Evolutionary conservation across 2,113 vertebrate genomes (phyloP).

Genomic region (Misgurnus mizolepis): DNA sequence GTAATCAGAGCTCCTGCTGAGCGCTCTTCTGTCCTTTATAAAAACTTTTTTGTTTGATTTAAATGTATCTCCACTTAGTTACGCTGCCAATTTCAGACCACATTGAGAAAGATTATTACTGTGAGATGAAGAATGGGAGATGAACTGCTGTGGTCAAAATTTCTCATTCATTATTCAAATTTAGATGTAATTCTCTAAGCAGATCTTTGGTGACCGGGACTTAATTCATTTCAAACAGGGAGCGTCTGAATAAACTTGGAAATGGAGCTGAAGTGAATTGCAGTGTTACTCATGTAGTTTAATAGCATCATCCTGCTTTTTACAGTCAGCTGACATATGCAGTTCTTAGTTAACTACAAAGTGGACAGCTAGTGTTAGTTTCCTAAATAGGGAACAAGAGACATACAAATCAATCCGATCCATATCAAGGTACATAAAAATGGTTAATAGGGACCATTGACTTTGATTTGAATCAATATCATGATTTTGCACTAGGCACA

Average conservation of each 20-base stretch:
- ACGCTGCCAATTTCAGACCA: not conserved
- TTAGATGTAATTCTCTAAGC: slow-evolving; percentile 9
- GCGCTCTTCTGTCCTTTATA: not conserved
- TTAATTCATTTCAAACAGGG: slow-evolving; percentile 20
- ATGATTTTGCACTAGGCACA: too few relatives aligned
- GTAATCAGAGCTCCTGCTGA: not conserved
- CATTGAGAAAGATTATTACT: slow-evolving; percentile 11
- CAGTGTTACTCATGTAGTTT: too few relatives aligned
- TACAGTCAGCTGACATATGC: not conserved
- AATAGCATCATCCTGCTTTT: not conserved
- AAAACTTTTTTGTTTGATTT: slow-evolving; percentile 10
- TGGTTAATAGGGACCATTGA: too few relatives aligned
- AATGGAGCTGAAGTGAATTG: not conserved
- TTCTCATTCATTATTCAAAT: slow-evolving; percentile 17
- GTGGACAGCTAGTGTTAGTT: too few relatives aligned
- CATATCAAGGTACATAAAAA: too few relatives aligned
- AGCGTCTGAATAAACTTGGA: not conserved
- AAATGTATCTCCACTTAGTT: slow-evolving; percentile 17
- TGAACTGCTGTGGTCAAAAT: slow-evolving; percentile 8
- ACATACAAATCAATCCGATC: too few relatives aligned
- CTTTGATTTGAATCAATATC: too few relatives aligned
- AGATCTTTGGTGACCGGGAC: slow-evolving; percentile 8
- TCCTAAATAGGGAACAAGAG: not conserved
- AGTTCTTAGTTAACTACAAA: not conserved
- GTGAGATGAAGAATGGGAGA: slow-evolving; percentile 19